Evolutionary conservation across 2,888 invertebrate species (phyloP), one percentile per base, ranked within the genome.

Genomic region (Zaprionus bogoriensis): DNA sequence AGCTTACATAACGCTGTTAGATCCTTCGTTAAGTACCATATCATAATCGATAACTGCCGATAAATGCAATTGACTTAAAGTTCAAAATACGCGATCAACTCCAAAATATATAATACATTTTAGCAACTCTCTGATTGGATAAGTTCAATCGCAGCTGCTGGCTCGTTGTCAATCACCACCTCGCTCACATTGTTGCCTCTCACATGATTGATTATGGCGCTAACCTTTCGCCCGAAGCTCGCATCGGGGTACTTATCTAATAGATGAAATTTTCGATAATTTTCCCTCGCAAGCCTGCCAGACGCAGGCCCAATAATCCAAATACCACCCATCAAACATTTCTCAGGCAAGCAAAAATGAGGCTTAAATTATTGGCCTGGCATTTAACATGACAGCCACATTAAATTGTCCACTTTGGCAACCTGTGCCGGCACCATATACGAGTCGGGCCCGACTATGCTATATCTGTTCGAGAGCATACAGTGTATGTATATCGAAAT

Each of bases 371-470:
- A 80, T 80, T 80, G 87, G 84, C 62, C 55, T 80, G 84, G 87
- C 87, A 83, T 71, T 80, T 86, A 83, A 80, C 80, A 80, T 80
- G 80, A 80, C 80, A 86, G 84, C 84, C 83, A 86, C 87, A 80
- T 80, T 80, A 80, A 80, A 80, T 80, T 80, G 80, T 80, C 80
- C 80, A 86, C 87, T 86, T 76, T 74, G 77, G 86, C 86, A 85
- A 86, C 83, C 79, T 79, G 83, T 69, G 73, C 79, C 82, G 72
- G 73, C 79, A 58, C 78, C 84, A 77, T 60, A 80, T 77, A 70
- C 52, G 64, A 46, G 28, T 36, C 25, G 39, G 9, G 23, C 1
- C n/a, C 10, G 27, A 10, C 7, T 14, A 20, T 53, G n/a, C n/a
- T n/a, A 36, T 36, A 36, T 36, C 32, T 17, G 32, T 36, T 36